A percentile compares a stretch with the other conserved stretches of the same genome.
Conservation (phyloP, 2,797 vertebrate species). For the Peromyscus nudipes region DNA sequence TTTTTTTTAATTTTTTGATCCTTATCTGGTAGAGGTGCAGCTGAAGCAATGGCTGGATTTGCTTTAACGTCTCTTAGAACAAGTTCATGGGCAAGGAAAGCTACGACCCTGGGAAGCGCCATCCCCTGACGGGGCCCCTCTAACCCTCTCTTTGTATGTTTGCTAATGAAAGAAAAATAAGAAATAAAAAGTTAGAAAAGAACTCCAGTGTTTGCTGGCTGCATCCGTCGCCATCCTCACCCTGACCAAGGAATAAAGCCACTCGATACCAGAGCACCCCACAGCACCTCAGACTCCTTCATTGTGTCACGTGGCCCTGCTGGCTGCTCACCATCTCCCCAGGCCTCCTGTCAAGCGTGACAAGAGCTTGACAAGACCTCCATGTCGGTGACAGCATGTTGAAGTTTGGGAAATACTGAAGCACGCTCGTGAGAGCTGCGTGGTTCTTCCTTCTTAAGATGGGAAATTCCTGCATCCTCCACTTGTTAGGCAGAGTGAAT, state of each 20-base stretch:
- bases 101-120: background rate
- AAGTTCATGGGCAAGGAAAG: background rate
- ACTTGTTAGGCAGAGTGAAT: background rate
- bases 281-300: background rate
- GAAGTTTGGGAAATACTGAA: background rate
- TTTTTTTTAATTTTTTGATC: background rate
- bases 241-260: background rate
- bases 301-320: background rate
- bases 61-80: conserved; percentile 41
- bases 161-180: conserved; percentile 58
- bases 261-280: background rate
- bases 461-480: background rate
- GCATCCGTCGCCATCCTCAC: background rate
- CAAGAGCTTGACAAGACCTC: background rate
- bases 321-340: background rate
- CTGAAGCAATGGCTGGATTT: background rate
- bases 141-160: conserved; percentile 9
- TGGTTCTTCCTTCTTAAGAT: background rate
- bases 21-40: background rate
- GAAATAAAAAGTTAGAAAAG: conserved; percentile 33
- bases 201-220: background rate
- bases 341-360: background rate
- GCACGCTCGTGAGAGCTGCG: background rate
- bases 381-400: fast-evolving
- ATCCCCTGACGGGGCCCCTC: background rate